phyloP scores from a whole-genome alignment of 2,888 invertebrate species.

The Timema cristinae region DNA sequence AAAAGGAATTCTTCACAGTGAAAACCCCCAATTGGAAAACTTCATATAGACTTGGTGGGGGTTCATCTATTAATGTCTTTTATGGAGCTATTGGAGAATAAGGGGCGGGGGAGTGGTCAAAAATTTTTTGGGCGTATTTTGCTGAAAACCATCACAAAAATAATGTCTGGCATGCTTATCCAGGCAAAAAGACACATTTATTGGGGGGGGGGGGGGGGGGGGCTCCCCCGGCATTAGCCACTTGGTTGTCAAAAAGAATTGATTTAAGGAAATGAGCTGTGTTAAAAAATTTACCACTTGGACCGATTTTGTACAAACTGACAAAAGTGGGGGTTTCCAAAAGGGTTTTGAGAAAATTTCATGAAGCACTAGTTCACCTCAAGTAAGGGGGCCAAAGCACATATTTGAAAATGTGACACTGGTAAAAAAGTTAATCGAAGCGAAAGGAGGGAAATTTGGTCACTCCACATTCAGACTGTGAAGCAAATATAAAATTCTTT shows the following conservation, averaged over 20 bases:
- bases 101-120: constrained; percentile 24
- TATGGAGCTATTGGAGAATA: constrained; percentile 24
- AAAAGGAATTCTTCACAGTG: constrained; percentile 36
- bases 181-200: constrained; percentile 9
- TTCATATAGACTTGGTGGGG: constrained; percentile 30
- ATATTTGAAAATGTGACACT: constrained; percentile 27
- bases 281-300: not conserved
- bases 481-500: constrained; percentile 26
- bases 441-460: constrained; percentile 24
- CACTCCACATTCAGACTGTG: constrained; percentile 27
- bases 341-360: not conserved
- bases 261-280: not conserved
- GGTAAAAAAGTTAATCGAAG: constrained; percentile 19
- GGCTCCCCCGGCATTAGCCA: not conserved
- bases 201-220: no score
- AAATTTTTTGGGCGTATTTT: constrained; percentile 6
- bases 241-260: not conserved
- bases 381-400: constrained; percentile 20
- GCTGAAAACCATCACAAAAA: constrained; percentile 16
- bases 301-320: not conserved
- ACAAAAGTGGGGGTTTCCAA: not conserved
- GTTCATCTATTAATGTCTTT: constrained; percentile 29
- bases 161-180: constrained; percentile 17
- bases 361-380: not conserved
- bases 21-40: constrained; percentile 25